Evolutionary conservation across 2,113 vertebrate genomes (phyloP).

Genomic region (Sebastes schlegelii): DNA sequence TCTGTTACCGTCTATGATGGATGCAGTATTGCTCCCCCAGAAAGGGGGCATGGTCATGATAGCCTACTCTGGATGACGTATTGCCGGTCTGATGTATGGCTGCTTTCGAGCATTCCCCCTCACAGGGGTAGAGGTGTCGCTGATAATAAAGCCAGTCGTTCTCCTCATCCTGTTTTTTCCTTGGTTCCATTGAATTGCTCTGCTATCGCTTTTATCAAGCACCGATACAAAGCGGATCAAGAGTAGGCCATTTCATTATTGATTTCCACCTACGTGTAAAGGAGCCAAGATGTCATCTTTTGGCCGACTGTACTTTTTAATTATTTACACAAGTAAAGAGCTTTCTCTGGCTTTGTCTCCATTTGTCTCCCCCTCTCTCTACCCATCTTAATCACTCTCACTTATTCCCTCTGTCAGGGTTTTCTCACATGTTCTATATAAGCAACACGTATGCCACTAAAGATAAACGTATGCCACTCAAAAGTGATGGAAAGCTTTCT

Average conservation of each 20-base stretch:
- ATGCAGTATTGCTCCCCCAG: too few relatives aligned
- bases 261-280: conserved; percentile 60
- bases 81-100: too few relatives aligned
- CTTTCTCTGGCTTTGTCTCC: conserved; percentile 44
- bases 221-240: conserved; percentile 1
- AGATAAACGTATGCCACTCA: neutral
- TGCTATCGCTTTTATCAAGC: conserved; percentile 2
- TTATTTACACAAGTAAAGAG: conserved; percentile 68
- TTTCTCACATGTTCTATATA: neutral
- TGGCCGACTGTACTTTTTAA: conserved; percentile 60
- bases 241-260: conserved; percentile 57
- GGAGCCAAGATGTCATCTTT: conserved; percentile 61
- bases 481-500: neutral
- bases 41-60: too few relatives aligned
- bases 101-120: too few relatives aligned
- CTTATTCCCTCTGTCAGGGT: conserved; percentile 12
- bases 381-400: conserved; percentile 8
- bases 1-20: too few relatives aligned
- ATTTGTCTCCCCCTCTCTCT: neutral
- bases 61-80: too few relatives aligned
- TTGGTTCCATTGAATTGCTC: conserved; percentile 47
- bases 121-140: too few relatives aligned
- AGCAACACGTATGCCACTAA: neutral
- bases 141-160: neutral
- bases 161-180: neutral